Base-by-base conservation (phyloP, 2,113 vertebrate species). In the Epinephelus moara region DNA sequence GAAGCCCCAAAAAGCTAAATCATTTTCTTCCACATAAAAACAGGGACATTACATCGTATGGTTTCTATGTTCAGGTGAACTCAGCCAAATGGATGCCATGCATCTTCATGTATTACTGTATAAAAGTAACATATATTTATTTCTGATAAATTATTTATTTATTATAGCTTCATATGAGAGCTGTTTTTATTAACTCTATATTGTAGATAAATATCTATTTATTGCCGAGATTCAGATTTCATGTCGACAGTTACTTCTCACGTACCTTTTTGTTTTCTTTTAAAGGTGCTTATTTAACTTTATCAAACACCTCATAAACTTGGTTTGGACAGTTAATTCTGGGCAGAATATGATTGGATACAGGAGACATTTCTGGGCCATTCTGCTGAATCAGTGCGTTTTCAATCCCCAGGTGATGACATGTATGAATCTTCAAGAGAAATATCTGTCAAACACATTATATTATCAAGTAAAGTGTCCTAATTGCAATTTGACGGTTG, bases 81-180 rank as follows among this genome's bases (percentile, higher is more conserved):
- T 92, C 91, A 91, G 91, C 85, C 86, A 85, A 90, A 92, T 94
- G 89, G 95, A 96, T 96, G 96, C 95, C 92, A 94, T 96, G 95
- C 95, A 96, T 96, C 94, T 94, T 93, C 91, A 91, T 92, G 93
- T 94, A 93, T 95, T 95, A 94, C 94, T 95, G 94, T 95, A 92
- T 93, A 91, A 93, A 91, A 96, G 91, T 93, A 94, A 93, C 88
- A 76, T 94, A 93, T 96, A 96, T 96, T 96, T 96, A 96, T 96
- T 96, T 94, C 90, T 92, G 93, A 89, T 96, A 96, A 96, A 85
- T 96, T 96, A 96, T 96, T 96, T 96, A 96, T 96, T 96, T 96
- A 96, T 96, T 96, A 90, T 91, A 89, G 91, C 95, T 92, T 94
- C 86, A 85, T 94, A 90, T 91, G 93, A 94, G 82, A 92, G 90